Percentiles rank a stretch among this genome's conserved stretches.
Evolutionary conservation across 2,113 vertebrate species (phyloP).

Genomic region (Sturnus vulgaris): DNA sequence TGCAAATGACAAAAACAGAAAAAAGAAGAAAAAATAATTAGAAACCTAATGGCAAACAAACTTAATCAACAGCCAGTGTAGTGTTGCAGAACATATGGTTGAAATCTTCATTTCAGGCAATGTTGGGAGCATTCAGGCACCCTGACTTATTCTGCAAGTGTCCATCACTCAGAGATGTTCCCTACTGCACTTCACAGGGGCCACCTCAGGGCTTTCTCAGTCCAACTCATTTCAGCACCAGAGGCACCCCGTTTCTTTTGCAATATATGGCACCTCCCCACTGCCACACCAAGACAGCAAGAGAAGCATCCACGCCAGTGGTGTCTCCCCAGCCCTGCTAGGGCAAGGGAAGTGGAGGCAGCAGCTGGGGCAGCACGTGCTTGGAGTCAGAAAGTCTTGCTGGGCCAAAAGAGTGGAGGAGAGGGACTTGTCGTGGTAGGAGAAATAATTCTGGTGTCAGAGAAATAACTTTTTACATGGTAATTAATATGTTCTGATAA

Average conservation of each 20-base stretch:
- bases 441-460: neutral
- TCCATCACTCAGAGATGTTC: neutral
- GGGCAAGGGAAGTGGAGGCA: neutral
- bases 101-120: neutral
- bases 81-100: neutral
- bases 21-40: neutral
- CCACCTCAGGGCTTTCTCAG: neutral
- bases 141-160: fast-evolving
- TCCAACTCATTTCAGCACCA: too few species aligned
- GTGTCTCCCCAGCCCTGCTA: neutral
- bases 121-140: neutral
- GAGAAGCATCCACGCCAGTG: neutral
- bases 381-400: neutral
- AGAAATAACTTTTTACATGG: neutral
- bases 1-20: neutral
- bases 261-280: neutral
- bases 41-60: neutral
- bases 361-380: neutral
- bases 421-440: neutral
- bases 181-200: neutral
- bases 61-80: conserved; percentile 23
- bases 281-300: neutral
- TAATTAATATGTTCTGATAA: neutral
- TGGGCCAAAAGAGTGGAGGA: neutral
- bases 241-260: neutral